A percentile compares a stretch with the other conserved stretches of the same genome.
These are phyloP conservation scores for Acleris emargana DNA, from an alignment of 2,888 invertebrate genomes.

Conservation along the genomic window DNA sequence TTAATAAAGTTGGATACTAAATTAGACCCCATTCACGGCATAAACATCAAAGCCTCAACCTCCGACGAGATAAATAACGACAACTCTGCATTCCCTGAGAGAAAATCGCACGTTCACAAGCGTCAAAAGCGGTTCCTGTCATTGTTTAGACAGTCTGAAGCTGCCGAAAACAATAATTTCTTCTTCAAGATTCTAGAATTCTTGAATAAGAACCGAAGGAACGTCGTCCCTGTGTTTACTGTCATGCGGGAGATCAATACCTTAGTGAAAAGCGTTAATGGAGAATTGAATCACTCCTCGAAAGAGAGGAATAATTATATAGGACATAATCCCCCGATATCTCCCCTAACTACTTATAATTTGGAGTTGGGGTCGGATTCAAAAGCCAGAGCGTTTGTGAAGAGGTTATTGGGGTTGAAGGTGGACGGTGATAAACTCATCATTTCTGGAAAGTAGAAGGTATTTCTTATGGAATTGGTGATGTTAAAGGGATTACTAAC, in stretches of 20 bases:
- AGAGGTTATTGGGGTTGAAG: conserved; percentile 56
- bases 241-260: conserved; percentile 69
- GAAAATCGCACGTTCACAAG: conserved; percentile 37
- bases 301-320: conserved; percentile 65
- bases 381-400: conserved; percentile 54
- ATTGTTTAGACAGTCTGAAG: conserved; percentile 48
- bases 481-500: neutral
- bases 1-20: neutral
- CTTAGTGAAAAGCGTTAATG: conserved; percentile 59
- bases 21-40: neutral
- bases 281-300: conserved; percentile 59
- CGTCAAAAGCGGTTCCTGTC: conserved; percentile 61
- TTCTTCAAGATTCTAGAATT: conserved; percentile 60
- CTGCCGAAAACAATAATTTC: conserved; percentile 54
- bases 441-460: conserved; percentile 49
- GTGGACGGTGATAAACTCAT: conserved; percentile 58
- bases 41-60: neutral
- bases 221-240: conserved; percentile 59
- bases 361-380: conserved; percentile 60
- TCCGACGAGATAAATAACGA: neutral
- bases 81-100: neutral
- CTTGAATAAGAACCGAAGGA: conserved; percentile 55
- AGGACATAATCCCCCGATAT: conserved; percentile 50
- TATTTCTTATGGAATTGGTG: conserved; percentile 8
- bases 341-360: conserved; percentile 51